Conservation (phyloP, 2,888 invertebrate species). For the Autographa pulchrina region DNA sequence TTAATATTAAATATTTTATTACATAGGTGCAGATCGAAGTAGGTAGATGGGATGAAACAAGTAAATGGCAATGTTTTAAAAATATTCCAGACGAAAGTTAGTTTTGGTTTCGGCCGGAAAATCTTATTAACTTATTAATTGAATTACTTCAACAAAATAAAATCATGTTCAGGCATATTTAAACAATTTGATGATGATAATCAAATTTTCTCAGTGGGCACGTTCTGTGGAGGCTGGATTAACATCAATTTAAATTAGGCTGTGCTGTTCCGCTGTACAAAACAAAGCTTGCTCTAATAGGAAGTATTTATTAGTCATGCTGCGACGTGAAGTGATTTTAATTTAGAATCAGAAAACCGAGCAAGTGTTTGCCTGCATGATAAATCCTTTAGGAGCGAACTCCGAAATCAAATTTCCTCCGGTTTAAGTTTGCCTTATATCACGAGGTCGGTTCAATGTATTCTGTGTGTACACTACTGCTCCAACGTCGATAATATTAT, state of each 20-base stretch:
- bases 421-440: slow-evolving; percentile 48
- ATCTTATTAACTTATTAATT: background rate
- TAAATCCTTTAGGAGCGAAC: slow-evolving; percentile 33
- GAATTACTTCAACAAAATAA: slow-evolving; percentile 10
- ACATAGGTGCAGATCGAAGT: background rate
- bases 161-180: slow-evolving; percentile 7
- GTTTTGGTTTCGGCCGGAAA: background rate
- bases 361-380: slow-evolving; percentile 30
- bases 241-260: slow-evolving; percentile 46
- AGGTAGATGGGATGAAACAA: background rate
- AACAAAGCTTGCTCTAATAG: slow-evolving; percentile 26
- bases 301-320: slow-evolving; percentile 10
- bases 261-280: slow-evolving; percentile 29
- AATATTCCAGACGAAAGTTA: background rate
- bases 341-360: slow-evolving; percentile 16
- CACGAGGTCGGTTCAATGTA: slow-evolving; percentile 43
- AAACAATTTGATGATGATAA: slow-evolving; percentile 21
- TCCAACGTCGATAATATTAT: slow-evolving; percentile 43
- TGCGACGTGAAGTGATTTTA: slow-evolving; percentile 16
- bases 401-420: slow-evolving; percentile 45
- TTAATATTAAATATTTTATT: background rate
- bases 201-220: slow-evolving; percentile 17
- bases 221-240: slow-evolving; percentile 20
- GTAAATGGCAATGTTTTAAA: background rate
- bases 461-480: slow-evolving; percentile 42